Conservation (phyloP, 2,113 vertebrate species). For the Scolopax mira region DNA sequence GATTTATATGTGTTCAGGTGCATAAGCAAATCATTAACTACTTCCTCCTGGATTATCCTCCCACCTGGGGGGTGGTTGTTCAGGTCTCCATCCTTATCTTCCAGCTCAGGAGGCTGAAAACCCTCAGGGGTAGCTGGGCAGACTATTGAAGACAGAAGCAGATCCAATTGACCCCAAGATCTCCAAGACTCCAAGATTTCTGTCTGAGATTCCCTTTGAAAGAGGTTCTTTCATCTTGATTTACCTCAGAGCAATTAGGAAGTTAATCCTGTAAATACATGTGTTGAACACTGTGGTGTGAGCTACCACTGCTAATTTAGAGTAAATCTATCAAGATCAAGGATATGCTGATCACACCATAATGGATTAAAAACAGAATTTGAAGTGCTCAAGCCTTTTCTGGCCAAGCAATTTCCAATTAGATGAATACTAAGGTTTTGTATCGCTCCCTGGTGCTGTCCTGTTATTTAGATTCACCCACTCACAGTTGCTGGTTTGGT, state of each 20-base stretch:
- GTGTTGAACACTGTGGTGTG: accelerated
- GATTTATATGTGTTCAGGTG: too few relatives aligned
- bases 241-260: neutral
- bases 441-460: neutral
- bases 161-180: too few relatives aligned
- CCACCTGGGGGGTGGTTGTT: too few relatives aligned
- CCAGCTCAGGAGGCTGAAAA: too few relatives aligned
- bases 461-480: neutral
- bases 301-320: neutral
- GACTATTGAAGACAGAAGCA: too few relatives aligned
- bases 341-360: neutral
- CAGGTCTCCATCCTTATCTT: too few relatives aligned
- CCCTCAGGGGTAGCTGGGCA: too few relatives aligned
- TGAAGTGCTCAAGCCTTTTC: neutral
- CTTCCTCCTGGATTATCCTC: too few relatives aligned
- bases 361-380: neutral
- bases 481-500: neutral
- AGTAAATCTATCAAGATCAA: neutral
- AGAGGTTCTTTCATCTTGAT: neutral
- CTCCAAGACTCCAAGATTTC: neutral
- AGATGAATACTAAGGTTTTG: neutral
- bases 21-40: too few relatives aligned
- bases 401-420: conserved; percentile 14
- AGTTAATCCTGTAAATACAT: neutral
- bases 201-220: neutral